A percentile compares a stretch with the other conserved stretches of the same genome.
Conservation (phyloP, 2,888 invertebrate genomes). For the Patella depressa region DNA sequence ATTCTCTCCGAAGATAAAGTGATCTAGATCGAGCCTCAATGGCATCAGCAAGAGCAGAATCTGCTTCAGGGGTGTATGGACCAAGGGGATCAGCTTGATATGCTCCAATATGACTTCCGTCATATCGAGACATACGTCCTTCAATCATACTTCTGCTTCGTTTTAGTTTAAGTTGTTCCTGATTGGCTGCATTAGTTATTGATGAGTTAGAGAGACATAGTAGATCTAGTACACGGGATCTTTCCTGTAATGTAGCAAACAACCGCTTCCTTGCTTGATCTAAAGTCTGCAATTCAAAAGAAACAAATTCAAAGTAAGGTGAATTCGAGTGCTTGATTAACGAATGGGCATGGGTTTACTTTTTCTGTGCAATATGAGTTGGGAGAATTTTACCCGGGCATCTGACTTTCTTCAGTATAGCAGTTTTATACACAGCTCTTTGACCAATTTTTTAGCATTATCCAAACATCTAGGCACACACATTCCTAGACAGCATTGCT, state of each 20-base stretch:
- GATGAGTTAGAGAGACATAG: slow-evolving; percentile 65
- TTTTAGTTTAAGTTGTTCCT: slow-evolving; percentile 24
- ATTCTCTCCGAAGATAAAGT: slow-evolving; percentile 60
- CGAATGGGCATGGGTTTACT: no score
- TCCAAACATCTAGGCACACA: no score
- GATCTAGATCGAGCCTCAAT: slow-evolving; percentile 57
- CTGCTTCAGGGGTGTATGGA: slow-evolving; percentile 67
- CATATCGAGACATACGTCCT: slow-evolving; percentile 27
- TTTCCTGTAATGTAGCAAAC: slow-evolving; percentile 64
- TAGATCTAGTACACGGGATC: slow-evolving; percentile 68
- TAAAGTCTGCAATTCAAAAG: slow-evolving; percentile 47
- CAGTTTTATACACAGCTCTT: no score
- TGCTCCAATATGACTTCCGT: neutral
- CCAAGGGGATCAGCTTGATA: slow-evolving; percentile 63
- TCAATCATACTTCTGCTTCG: slow-evolving; percentile 30
- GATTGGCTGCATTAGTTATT: slow-evolving; percentile 35
- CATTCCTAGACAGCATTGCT: no score
- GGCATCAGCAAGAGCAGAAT: slow-evolving; percentile 64
- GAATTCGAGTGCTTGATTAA: no score
- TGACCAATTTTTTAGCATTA: no score
- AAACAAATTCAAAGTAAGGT: no score
- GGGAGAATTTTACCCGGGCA: no score
- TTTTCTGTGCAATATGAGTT: no score
- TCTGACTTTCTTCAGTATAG: no score
- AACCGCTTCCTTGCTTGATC: slow-evolving; percentile 65